phyloP scores from a whole-genome alignment of 2,113 vertebrate species.

The Acrocephalus kingi region DNA sequence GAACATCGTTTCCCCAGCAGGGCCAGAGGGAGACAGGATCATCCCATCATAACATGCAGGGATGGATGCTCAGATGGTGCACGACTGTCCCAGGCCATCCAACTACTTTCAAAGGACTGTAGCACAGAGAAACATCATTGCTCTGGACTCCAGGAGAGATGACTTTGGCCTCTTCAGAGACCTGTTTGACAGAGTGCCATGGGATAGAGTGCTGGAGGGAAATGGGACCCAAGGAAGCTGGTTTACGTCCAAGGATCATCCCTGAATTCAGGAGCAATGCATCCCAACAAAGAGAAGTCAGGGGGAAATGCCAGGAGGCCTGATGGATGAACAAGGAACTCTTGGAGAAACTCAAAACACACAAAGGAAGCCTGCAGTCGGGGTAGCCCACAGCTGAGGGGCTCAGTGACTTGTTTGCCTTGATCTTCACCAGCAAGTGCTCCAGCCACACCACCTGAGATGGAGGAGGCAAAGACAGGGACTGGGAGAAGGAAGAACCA shows the following conservation, averaged over 20 bases:
- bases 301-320: neutral
- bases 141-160: neutral
- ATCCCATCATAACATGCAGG: neutral
- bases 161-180: neutral
- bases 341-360: neutral
- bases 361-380: accelerated
- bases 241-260: neutral
- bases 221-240: neutral
- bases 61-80: neutral
- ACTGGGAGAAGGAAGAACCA: neutral
- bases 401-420: neutral
- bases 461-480: neutral
- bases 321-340: neutral
- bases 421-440: neutral
- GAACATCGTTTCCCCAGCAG: neutral
- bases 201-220: neutral
- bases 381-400: neutral
- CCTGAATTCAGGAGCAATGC: neutral
- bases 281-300: neutral
- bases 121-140: neutral
- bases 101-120: neutral
- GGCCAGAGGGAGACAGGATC: neutral
- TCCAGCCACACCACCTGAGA: neutral
- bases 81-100: neutral
- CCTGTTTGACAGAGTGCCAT: neutral